Conservation (phyloP, 2,888 invertebrate species). For the Eupithecia centaureata region DNA sequence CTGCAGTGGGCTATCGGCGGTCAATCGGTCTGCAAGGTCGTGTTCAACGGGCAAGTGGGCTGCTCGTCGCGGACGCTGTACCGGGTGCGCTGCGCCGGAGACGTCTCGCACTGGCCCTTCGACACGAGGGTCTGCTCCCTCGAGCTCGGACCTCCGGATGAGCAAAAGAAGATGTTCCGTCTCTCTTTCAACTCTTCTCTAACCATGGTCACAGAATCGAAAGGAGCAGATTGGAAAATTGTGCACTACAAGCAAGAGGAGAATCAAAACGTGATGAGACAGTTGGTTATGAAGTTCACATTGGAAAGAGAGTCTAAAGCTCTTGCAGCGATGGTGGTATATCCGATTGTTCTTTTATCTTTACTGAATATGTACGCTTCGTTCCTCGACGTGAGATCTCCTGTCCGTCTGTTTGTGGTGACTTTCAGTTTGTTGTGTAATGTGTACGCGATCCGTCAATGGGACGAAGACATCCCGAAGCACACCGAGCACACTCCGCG, state of each 20-base stretch:
- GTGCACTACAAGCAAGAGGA: background rate
- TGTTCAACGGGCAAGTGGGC: background rate
- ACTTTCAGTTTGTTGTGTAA: conserved; percentile 2
- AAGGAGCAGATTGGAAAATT: background rate
- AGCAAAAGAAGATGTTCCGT: background rate
- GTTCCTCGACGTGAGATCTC: background rate
- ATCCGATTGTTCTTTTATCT: background rate
- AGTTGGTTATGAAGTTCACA: background rate
- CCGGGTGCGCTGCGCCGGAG: background rate
- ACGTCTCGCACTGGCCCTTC: conserved; percentile 5
- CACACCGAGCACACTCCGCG: background rate
- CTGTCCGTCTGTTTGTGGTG: background rate
- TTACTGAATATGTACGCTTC: background rate
- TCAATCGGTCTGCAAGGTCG: background rate
- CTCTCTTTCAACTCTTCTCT: background rate
- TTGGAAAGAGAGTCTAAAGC: background rate
- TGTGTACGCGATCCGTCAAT: background rate
- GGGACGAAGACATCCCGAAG: background rate
- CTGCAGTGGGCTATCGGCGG: background rate
- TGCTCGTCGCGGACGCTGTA: background rate
- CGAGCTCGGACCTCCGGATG: background rate
- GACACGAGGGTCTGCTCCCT: background rate
- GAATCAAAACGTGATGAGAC: background rate
- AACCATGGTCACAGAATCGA: too few species aligned
- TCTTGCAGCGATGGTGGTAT: background rate